Evolutionary conservation across 2,888 invertebrate genomes (phyloP).

Genomic region (Lathronympha strigana): DNA sequence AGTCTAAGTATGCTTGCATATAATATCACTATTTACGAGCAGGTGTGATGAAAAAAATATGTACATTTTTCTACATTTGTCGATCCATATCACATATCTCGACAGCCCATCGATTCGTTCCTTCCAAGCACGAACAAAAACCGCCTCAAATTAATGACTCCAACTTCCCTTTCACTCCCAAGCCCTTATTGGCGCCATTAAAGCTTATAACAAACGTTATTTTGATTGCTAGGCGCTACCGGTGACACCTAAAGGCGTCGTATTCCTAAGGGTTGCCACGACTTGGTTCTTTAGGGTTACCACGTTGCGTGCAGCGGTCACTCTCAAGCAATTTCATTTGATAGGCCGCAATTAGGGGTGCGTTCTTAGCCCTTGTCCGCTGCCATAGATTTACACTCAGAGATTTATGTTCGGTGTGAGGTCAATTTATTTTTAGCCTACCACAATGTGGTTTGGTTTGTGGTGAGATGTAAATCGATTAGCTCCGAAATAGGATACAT

Average conservation of each 20-base stretch:
- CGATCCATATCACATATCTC: neutral
- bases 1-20: too few relatives aligned
- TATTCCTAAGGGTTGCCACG: neutral
- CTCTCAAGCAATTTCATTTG: constrained; percentile 40
- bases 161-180: constrained; percentile 37
- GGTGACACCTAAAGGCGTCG: constrained; percentile 12
- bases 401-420: constrained; percentile 32
- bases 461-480: too few relatives aligned
- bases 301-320: constrained; percentile 36
- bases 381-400: constrained; percentile 36
- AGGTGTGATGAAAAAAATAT: too few relatives aligned
- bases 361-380: constrained; percentile 33
- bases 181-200: constrained; percentile 42
- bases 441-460: constrained; percentile 7
- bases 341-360: constrained; percentile 41
- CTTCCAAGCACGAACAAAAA: constrained; percentile 24
- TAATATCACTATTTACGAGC: too few relatives aligned
- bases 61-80: neutral
- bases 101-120: constrained; percentile 1
- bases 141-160: constrained; percentile 33
- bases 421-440: constrained; percentile 24
- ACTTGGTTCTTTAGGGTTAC: neutral
- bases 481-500: too few relatives aligned
- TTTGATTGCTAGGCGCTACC: constrained; percentile 38
- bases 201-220: constrained; percentile 40